Evolutionary conservation across 2,797 vertebrate genomes (phyloP).

Genomic region (Petrocephalus sullivani): DNA sequence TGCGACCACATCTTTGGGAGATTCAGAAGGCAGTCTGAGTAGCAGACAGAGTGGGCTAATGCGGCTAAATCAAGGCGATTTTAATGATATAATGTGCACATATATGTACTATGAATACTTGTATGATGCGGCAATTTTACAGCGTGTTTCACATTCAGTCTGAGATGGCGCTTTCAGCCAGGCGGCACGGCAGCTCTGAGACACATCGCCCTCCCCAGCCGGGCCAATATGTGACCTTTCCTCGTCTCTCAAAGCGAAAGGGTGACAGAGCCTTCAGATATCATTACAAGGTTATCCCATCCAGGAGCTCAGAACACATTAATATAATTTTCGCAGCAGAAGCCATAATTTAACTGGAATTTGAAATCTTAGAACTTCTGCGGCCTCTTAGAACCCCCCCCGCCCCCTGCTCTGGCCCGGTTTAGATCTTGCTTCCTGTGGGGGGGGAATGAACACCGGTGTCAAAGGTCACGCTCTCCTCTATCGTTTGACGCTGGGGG

Average conservation of each 20-base stretch:
- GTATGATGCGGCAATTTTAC: neutral
- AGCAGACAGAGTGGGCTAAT: neutral
- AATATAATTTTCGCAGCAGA: neutral
- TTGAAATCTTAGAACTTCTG: neutral
- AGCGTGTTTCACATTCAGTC: neutral
- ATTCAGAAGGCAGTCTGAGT: neutral
- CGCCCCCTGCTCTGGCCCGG: neutral
- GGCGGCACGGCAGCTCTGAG: neutral
- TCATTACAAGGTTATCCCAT: neutral
- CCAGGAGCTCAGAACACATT: neutral
- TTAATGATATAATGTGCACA: neutral
- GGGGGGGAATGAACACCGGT: neutral
- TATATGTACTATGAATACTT: neutral
- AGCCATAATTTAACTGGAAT: constrained; percentile 1
- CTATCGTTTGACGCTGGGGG: neutral
- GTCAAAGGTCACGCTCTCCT: neutral
- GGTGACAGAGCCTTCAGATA: neutral
- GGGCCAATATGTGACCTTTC: constrained; percentile 11
- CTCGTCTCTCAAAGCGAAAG: neutral
- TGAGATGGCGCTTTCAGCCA: neutral
- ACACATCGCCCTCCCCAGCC: neutral
- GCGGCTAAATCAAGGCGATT: neutral
- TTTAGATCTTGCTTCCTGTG: neutral
- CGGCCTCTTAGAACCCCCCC: neutral
- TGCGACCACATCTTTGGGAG: neutral